phyloP scores from a whole-genome alignment of 2,888 invertebrate genomes.

The Hirudinaria manillensis region DNA sequence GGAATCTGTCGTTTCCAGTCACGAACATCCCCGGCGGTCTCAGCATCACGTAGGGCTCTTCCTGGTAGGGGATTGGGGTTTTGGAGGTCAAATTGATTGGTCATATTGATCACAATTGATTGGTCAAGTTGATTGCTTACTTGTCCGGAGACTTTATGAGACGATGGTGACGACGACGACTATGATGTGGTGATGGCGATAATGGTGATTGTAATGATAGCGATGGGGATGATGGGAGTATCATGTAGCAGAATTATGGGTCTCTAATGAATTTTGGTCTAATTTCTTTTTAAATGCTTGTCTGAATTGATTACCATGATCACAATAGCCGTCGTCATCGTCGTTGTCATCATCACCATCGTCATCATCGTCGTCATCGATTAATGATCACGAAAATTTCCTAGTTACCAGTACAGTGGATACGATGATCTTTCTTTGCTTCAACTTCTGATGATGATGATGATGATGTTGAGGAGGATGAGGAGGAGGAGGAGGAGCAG shows the following conservation, averaged over 20 bases:
- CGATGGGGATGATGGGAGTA: neutral
- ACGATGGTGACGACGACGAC: neutral
- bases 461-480: too few relatives aligned
- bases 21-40: slow-evolving; percentile 33
- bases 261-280: too few relatives aligned
- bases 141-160: too few relatives aligned
- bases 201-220: neutral
- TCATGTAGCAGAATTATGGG: too few relatives aligned
- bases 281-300: too few relatives aligned
- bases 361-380: neutral
- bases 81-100: too few relatives aligned
- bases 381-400: neutral
- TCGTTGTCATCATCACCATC: slow-evolving; percentile 31
- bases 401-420: slow-evolving; percentile 22
- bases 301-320: slow-evolving; percentile 18
- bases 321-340: slow-evolving; percentile 25
- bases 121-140: too few relatives aligned
- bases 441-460: too few relatives aligned
- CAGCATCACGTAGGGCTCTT: slow-evolving; percentile 40
- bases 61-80: too few relatives aligned
- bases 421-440: slow-evolving; percentile 19
- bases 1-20: slow-evolving; percentile 39
- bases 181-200: neutral
- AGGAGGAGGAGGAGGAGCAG: too few relatives aligned
- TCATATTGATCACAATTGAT: too few relatives aligned